Evolutionary conservation across 92 coral and sea anemone genomes (phyloP), one percentile per base, ranked within the genome.

Genomic region (Desmophyllum pertusum): DNA sequence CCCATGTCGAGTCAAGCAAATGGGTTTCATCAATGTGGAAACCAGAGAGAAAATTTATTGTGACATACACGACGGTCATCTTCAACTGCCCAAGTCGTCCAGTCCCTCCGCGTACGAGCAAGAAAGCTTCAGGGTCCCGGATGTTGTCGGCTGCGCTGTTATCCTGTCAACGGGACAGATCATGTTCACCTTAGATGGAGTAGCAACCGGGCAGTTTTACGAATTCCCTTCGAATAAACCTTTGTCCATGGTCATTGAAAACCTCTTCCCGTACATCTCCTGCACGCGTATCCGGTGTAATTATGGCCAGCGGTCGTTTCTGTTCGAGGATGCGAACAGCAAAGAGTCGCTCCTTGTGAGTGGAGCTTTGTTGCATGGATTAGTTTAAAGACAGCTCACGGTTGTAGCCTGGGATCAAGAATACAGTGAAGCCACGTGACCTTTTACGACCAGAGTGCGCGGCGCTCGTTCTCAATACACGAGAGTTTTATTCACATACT

Each of bases 161-260:
- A 81, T 94, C 84, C 81, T 93, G 91, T 93, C 99, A 51, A 97
- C 92, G 36, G 98, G 99, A 7, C 86, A 92, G 27, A 86, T 94
- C 35, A 89, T 97, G 81, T 94, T 97, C 79, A 97, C 99, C 48
- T 70, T 97, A 14, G 99, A 97, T 79, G 99, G 99, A 14, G 99
- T 97, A 41, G 87, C 91, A 6, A 94, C 95, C 25, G 94, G 95
- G 36, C 79, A 88, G 39, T 85, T 91, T 64, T 96, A 94, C 78
- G 90, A 79, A 52, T 89, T 97, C 48, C 91, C 97, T 30, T 48
- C 93, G 21, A 83, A 73, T 10, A 70, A 77, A 48, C 89, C 75
- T 8, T 78, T 55, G 6, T 40, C 71, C 0, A 52, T 93, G 27
- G 87, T 85, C 21, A 83, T 89, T 57, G 90, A 91, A 35, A 89